Conservation (phyloP, 2,797 vertebrate species). For the Rallus crepitans region DNA sequence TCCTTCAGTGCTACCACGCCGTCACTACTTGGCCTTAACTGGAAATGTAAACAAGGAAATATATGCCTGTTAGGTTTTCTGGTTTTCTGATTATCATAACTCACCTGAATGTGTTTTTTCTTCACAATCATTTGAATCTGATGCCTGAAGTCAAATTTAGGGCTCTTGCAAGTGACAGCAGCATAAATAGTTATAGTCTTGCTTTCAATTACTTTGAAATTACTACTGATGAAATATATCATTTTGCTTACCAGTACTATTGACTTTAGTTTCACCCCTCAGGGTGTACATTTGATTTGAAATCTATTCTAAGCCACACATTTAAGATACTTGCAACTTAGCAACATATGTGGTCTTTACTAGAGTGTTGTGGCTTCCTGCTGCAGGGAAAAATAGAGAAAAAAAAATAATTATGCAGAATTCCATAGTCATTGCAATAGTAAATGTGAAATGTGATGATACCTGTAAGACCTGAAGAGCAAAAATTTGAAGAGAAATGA, state of each 20-base stretch:
- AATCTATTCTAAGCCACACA: not conserved
- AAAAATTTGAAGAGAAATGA: not conserved
- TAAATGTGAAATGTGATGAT: not conserved
- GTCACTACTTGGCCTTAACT: not conserved
- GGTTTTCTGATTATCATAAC: conserved; percentile 1
- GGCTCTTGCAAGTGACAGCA: not conserved
- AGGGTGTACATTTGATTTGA: not conserved
- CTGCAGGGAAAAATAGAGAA: not conserved
- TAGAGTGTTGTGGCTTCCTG: not conserved
- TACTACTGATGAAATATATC: not conserved
- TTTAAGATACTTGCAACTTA: not conserved
- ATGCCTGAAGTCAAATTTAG: not conserved
- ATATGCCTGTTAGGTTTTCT: not conserved
- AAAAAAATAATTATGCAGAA: not conserved
- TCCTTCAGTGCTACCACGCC: not conserved
- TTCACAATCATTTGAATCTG: not conserved
- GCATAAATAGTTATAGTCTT: not conserved
- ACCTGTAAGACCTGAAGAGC: not conserved
- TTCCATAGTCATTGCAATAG: not conserved
- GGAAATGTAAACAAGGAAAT: not conserved
- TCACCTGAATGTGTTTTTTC: conserved; percentile 1
- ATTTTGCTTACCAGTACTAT: not conserved
- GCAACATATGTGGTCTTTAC: not conserved
- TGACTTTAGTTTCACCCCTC: not conserved
- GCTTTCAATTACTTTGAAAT: conserved; percentile 2